Percentiles rank a stretch among this genome's conserved stretches.
Evolutionary conservation across 1,140 invertebrate species (phyloP).

Genomic region (Megathymus violae): DNA sequence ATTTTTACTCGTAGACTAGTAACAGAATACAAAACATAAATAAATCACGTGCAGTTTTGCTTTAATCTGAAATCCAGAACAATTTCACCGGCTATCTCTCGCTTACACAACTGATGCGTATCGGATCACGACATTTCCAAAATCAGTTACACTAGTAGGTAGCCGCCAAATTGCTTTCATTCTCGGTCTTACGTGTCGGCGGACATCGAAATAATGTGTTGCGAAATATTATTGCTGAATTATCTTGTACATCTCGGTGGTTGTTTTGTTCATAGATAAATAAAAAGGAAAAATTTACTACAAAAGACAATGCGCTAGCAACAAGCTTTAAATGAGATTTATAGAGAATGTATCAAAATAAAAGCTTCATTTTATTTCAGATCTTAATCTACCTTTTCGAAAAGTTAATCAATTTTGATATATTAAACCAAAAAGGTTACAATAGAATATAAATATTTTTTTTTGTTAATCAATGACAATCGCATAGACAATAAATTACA

Average conservation of each 20-base stretch:
- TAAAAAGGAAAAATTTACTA: neutral
- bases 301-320: neutral
- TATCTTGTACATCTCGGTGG: neutral
- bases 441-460: too few relatives aligned
- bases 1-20: too few relatives aligned
- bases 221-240: slow-evolving; percentile 30
- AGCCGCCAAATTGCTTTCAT: slow-evolving; percentile 45
- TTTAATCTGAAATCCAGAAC: slow-evolving; percentile 2
- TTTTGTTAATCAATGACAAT: too few relatives aligned
- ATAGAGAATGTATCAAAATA: neutral
- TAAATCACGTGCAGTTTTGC: neutral
- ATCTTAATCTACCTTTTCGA: neutral
- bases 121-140: slow-evolving; percentile 39
- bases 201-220: slow-evolving; percentile 47
- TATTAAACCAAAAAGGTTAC: too few relatives aligned
- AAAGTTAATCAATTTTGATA: neutral
- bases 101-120: slow-evolving; percentile 39
- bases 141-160: slow-evolving; percentile 44
- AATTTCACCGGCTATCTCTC: slow-evolving; percentile 11
- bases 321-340: neutral
- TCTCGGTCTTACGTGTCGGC: slow-evolving; percentile 25
- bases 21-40: too few relatives aligned
- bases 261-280: neutral
- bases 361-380: neutral
- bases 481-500: too few relatives aligned